Base-by-base conservation (phyloP, 2,797 vertebrate genomes). In the Vespertilio murinus region DNA sequence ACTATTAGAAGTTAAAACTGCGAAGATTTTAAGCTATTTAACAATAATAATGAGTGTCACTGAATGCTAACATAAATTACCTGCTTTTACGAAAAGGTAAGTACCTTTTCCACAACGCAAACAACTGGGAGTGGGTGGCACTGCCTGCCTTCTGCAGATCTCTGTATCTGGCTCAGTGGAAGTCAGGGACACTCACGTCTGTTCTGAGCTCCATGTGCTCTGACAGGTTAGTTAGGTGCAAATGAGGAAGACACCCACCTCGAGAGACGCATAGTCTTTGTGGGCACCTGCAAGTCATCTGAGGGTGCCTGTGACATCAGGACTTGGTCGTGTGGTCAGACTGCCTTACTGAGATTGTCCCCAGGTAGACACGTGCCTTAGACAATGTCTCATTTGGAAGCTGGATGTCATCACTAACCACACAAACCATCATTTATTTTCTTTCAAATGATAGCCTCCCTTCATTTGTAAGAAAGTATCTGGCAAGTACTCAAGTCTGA, bases 351-450 rank as follows among this genome's bases (percentile, higher is more conserved):
- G 0, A 67, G 71, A 6, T 12, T 49, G 22, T 10, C 71, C 35
- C 6, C 0, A 2, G 6, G 38, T 3, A 3, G 38, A 13, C 18
- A 5, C 2, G 4, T 10, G 69, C 23, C 30, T 5, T 13, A 45
- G 47, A 59, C 61, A 12, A 14, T 6, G 69, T 35, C 14, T 25
- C 71, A 35, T 35, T 18, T 17, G 28, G 54, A 18, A 69, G 61
- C 23, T 22, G 47, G 10, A 61, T 61, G 42, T 16, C 23, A 8
- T 11, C 38, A 2, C 38, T 33, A 38, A 47, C 22, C 30, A 70
- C 52, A 38, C 20, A 1, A 6, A 0, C 42, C 30, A 64, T 33
- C 61, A 9, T 28, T 16, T 28, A 22, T 42, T 40, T 54, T 25
- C 80, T 38, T 64, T 73, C 30, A 67, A 25, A 11, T 11, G 71